Base-by-base conservation (phyloP, 2,797 vertebrate genomes). In the Limosa lapponica region DNA sequence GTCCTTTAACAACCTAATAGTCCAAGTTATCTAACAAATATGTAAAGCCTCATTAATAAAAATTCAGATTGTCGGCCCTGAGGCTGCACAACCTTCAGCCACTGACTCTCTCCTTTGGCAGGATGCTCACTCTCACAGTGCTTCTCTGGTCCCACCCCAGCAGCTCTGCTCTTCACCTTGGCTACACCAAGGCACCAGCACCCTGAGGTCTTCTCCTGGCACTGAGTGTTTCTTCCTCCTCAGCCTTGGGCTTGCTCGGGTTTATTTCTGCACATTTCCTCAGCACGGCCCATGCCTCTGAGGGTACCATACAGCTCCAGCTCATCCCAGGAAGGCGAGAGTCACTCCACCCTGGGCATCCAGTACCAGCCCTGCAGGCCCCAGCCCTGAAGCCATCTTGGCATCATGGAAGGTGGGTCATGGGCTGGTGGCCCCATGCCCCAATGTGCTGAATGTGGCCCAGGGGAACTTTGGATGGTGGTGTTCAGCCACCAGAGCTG, bases 401-500 rank as follows among this genome's bases (percentile, higher is more conserved):
- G 43, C 37, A 51, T 10, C 8, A 0, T 2, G 28, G 22, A 39
- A 8, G 49, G 14, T 51, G 49, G 46, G 28, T 19, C 52, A 4
- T 16, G 20, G 39, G 39, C 54, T 46, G 16, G 5, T 22, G 72
- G 8, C 11, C 34, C 23, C 1, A 0, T 37, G 32, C 20, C 8
- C 6, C 30, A 66, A 3, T 2, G 6, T 59, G 16, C 13, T 1
- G 0, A 46, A 25, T 1, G 0, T 10, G 22, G 46, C 18, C 9
- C n/a, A 20, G 11, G 7, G 6, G 0, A 2, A 3, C 36, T 59
- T 30, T 8, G 3, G 48, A 28, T 1, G 7, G 16, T 6, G 1
- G 1, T 16, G 44, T 28, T 69, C 44, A 48, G 16, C 17, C 37
- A 36, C 27, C 16, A 52, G 46, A 62, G 3, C 0, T 36, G 52